Percentiles rank a stretch among this genome's conserved stretches.
Evolutionary conservation across 2,888 invertebrate genomes (phyloP).

Genomic region (Polia nebulosa): DNA sequence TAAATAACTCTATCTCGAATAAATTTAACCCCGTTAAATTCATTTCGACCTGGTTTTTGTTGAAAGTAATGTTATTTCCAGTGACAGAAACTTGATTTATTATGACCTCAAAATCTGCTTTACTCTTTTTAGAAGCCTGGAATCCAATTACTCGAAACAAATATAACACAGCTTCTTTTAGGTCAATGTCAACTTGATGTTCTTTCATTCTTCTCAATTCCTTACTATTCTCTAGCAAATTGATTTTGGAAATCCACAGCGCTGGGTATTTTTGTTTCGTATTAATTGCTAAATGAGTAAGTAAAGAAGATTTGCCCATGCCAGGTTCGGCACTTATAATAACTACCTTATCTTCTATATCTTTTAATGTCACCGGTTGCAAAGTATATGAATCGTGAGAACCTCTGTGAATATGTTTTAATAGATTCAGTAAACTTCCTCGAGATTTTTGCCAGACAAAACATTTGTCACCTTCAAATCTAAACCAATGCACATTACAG

Average conservation of each 20-base stretch:
- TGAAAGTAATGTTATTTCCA: conserved; percentile 12
- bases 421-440: conserved; percentile 38
- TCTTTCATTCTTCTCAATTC: conserved; percentile 36
- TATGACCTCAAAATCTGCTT: conserved; percentile 3
- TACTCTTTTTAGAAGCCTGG: conserved; percentile 7
- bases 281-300: conserved; percentile 59
- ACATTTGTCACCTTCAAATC: not conserved
- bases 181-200: conserved; percentile 8
- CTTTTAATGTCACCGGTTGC: conserved; percentile 30
- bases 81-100: conserved; percentile 10
- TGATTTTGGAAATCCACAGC: conserved; percentile 60
- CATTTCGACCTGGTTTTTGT: not conserved
- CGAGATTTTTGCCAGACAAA: conserved; percentile 51
- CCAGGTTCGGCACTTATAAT: conserved; percentile 62
- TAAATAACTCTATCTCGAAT: conserved; percentile 52
- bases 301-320: conserved; percentile 65
- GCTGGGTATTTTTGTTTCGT: conserved; percentile 52
- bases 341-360: conserved; percentile 52
- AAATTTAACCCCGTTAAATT: conserved; percentile 20
- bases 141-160: conserved; percentile 31
- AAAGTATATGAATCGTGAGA: conserved; percentile 9
- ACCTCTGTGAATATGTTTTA: conserved; percentile 37
- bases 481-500: conserved; percentile 57
- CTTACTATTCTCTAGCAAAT: conserved; percentile 48
- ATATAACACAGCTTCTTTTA: conserved; percentile 32